Conservation (phyloP, 2,888 invertebrate species). For the Agrochola circellaris region DNA sequence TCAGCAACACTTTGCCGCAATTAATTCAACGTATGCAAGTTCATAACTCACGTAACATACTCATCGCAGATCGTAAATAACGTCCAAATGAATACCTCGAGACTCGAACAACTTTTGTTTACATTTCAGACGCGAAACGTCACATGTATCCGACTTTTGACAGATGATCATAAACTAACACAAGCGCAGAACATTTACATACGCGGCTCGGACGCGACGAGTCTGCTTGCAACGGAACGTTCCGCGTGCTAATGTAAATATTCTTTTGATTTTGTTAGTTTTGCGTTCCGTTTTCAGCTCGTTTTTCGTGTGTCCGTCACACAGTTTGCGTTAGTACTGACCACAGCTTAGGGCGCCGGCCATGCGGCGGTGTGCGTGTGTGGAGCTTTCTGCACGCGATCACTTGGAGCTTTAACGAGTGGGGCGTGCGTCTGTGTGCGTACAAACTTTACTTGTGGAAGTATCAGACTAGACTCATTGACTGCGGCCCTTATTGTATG, state of each 20-base stretch:
- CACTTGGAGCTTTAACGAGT: constrained; percentile 86
- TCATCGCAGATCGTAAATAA: constrained; percentile 84
- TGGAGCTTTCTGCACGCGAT: constrained; percentile 90
- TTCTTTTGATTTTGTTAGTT: constrained; percentile 81
- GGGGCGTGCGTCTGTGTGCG: constrained; percentile 87
- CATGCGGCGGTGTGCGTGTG: constrained; percentile 88
- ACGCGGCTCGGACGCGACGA: constrained; percentile 75
- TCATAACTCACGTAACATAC: constrained; percentile 86
- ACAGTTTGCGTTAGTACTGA: constrained; percentile 91
- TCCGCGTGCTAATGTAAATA: constrained; percentile 73
- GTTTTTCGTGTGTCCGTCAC: constrained; percentile 91
- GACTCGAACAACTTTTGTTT: constrained; percentile 87
- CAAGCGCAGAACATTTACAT: constrained; percentile 87
- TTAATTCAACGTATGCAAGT: constrained; percentile 88
- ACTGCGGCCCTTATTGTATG: constrained; percentile 91
- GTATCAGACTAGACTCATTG: constrained; percentile 91
- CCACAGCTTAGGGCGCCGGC: constrained; percentile 90
- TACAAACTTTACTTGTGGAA: constrained; percentile 85
- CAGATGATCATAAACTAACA: constrained; percentile 89
- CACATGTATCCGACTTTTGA: constrained; percentile 89
- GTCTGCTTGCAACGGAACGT: constrained; percentile 67
- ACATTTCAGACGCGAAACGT: constrained; percentile 89
- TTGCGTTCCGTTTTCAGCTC: constrained; percentile 88
- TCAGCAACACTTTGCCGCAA: constrained; percentile 80
- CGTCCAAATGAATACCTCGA: constrained; percentile 79